Percentiles rank a stretch among this genome's conserved stretches.
phyloP scores from a whole-genome alignment of 2,888 invertebrate species.

The Acanthosepion pharaonis region DNA sequence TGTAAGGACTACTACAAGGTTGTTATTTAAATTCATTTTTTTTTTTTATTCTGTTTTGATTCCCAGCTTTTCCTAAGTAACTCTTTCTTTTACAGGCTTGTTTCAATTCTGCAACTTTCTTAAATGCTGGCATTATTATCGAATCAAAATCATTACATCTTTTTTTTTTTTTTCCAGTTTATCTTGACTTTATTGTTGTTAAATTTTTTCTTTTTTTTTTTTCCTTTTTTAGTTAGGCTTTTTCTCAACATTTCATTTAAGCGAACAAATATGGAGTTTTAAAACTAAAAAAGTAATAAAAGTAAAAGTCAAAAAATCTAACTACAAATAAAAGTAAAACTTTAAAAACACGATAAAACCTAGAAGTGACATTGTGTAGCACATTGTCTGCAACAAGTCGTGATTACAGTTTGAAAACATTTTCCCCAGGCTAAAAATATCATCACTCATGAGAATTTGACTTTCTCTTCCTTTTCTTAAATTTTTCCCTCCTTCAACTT shows the following conservation, averaged over 20 bases:
- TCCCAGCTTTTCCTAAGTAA: no score
- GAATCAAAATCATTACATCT: no score
- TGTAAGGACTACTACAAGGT: no score
- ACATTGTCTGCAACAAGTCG: conserved; percentile 33
- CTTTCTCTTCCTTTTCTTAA: not conserved
- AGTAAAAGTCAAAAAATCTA: not conserved
- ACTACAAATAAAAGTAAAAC: not conserved
- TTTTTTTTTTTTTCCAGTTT: no score
- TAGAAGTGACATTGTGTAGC: not conserved
- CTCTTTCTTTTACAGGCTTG: no score
- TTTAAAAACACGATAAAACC: not conserved
- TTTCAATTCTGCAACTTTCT: no score
- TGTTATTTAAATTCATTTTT: no score
- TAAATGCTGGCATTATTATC: no score
- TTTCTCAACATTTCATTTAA: not conserved
- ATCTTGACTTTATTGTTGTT: no score
- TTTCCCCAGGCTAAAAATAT: not conserved
- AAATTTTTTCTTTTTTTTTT: no score
- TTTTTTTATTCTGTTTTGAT: no score
- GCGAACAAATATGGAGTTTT: not conserved
- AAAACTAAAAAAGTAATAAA: not conserved
- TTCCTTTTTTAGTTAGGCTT: not conserved
- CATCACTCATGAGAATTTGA: not conserved
- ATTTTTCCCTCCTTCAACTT: not conserved
- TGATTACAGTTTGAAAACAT: not conserved